Base-by-base conservation (phyloP, 2,797 vertebrate species). In the Brachymystax lenok region DNA sequence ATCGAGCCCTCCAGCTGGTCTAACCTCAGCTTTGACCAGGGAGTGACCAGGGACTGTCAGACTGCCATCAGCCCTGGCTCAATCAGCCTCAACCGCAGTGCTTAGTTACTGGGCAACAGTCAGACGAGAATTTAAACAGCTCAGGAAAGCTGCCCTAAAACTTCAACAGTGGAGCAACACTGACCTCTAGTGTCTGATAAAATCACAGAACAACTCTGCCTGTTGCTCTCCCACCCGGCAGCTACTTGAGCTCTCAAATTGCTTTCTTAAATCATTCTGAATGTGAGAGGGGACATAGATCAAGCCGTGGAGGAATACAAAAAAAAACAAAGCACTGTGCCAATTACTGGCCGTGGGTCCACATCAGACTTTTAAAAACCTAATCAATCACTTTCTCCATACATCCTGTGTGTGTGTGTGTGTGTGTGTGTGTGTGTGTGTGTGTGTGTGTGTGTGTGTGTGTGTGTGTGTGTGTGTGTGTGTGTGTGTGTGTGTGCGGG, bases 111-210 rank as follows among this genome's bases (percentile, higher is more conserved):
- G 64, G 63, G 5, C 63, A 13, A 66, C 63, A 64, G 61, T 27
- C 61, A 28, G 14, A 4, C 1, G 56, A 59, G 63, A 21, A 17
- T 67, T 67, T 33, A 16, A 24, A 30, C 64, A 17, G 59, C 28
- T 67, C 69, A 21, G 71, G 61, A 73, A 19, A 3, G 51, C 50
- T 52, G 51, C 46, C 21, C 10, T 28, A 14, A 77, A 54, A 78
- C 59, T 79, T 82, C 82, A 92, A 94, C 87, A 81, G 75, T 94
- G 92, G 95, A 94, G 87, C 95, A 96, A 97, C 91, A 95, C 94
- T 97, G 97, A 96, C 94, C 96, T 95, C 97, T 97, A 93, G 96
- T 94, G 97, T 94, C 81, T 35, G 71, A 77, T 75, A 63, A 46
- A 10, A 74, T 63, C 80, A 83, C 30, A 40, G 68, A 71, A 54